Evolutionary conservation across 2,888 invertebrate species (phyloP).

Genomic region (Chironomus tentans): DNA sequence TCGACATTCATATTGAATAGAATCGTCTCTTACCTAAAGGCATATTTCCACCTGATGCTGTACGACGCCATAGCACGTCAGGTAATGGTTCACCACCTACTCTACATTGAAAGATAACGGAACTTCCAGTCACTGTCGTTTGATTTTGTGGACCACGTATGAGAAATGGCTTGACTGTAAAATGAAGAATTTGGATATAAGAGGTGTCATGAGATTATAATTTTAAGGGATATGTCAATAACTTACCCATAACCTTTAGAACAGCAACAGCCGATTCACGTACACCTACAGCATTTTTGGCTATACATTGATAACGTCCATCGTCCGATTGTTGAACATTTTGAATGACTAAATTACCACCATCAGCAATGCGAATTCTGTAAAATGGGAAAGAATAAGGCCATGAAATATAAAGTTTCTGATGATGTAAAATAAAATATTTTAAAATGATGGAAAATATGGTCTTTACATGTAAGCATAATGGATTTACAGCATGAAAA

Average conservation of each 20-base stretch:
- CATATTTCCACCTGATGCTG: constrained; percentile 67
- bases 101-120: constrained; percentile 71
- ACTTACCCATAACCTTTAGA: constrained; percentile 66
- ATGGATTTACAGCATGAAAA: background rate
- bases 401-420: no score
- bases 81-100: constrained; percentile 75
- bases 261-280: constrained; percentile 63
- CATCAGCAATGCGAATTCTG: constrained; percentile 65
- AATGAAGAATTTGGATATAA: background rate
- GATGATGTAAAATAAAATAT: background rate
- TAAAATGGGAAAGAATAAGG: constrained; percentile 29
- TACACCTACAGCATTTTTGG: constrained; percentile 69
- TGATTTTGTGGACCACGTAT: constrained; percentile 73
- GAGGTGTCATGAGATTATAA: background rate
- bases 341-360: constrained; percentile 71
- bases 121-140: constrained; percentile 63
- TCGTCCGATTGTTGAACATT: constrained; percentile 69
- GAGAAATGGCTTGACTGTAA: constrained; percentile 76
- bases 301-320: constrained; percentile 74
- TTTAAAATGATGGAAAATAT: background rate
- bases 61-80: constrained; percentile 70
- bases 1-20: background rate
- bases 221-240: no score
- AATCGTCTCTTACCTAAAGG: constrained; percentile 47
- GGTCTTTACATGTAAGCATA: background rate